Evolutionary conservation across 2,797 vertebrate species (phyloP), one percentile per base, ranked within the genome.

Genomic region (Okamejei kenojei): DNA sequence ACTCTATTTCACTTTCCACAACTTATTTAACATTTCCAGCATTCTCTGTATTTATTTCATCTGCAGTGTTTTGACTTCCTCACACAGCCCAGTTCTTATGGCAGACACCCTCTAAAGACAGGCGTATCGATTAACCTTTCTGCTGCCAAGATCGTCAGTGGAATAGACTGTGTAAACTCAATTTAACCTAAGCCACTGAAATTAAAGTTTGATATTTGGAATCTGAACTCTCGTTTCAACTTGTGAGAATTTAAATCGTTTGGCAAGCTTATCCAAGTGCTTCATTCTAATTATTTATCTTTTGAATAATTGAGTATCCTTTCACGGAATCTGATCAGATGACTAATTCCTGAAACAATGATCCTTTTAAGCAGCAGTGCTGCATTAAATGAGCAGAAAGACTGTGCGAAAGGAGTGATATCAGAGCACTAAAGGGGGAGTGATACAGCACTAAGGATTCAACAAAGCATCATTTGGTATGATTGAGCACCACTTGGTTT

Each of bases 401-500:
- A 21, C 61, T 88, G 61, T 29, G 84, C 68, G 84, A 88, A 88
- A 88, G 63, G 63, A 88, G n/a, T 68, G 61, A 68, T 88, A 88
- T 32, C 84, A 32, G 19, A 88, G 84, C n/a, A 88, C 21, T 65
- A 32, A 88, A 88, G n/a, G 84, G 77, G 63, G n/a, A 68, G 21
- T 68, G 84, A 68, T 88, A n/a, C 84, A 21, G 84, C 26, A 76
- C n/a, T 74, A 92, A 92, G 71, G 35, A 76, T 38, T 92, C 71
- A 92, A 92, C 90, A 92, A 76, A 92, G 90, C 68, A 74, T 15
- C 35, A 23, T 73, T 92, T 92, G 71, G 90, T 76, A 76, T 92
- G 90, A 74, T 74, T 91, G 90, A 91, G 65, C 35, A 73, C 90
- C 38, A 74, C 90, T 91, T 91, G 90, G 90, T 91, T 10, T 91